A percentile compares a stretch with the other conserved stretches of the same genome.
phyloP scores from a whole-genome alignment of 2,888 invertebrate species.

The Geophilus truncorum region DNA sequence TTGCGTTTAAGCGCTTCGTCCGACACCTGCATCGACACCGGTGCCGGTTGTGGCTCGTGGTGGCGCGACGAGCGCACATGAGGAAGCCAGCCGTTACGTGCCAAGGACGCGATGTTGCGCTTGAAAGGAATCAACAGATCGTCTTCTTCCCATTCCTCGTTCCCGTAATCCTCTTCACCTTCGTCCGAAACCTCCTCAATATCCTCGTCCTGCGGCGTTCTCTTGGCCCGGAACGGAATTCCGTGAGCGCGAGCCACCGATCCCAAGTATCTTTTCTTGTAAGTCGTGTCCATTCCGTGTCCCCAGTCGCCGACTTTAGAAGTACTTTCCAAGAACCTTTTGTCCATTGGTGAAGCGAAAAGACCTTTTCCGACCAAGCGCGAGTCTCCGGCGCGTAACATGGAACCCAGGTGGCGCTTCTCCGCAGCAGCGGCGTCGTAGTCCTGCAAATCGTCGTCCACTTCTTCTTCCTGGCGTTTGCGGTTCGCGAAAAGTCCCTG shows the following conservation, averaged over 20 bases:
- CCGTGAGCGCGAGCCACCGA: constrained; percentile 1
- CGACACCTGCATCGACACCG: too few species aligned
- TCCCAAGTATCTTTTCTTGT: constrained; percentile 8
- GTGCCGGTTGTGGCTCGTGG: neutral
- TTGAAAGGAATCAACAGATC: neutral
- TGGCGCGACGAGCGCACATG: neutral
- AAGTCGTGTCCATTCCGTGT: neutral
- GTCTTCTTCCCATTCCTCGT: constrained; percentile 2
- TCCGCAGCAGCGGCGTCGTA: too few species aligned
- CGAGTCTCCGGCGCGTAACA: constrained; percentile 8
- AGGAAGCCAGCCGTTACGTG: constrained; percentile 31
- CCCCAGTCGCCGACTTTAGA: neutral
- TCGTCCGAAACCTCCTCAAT: neutral
- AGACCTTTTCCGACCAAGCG: neutral
- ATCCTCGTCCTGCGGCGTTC: neutral
- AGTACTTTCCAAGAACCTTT: constrained; percentile 1
- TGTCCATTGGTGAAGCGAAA: neutral
- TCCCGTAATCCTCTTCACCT: neutral
- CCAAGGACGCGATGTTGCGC: constrained; percentile 29
- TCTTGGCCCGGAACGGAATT: neutral
- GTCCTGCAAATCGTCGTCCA: neutral
- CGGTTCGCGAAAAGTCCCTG: neutral
- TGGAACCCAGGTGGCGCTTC: constrained; percentile 22
- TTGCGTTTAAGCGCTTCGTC: neutral
- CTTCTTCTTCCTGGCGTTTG: neutral